Evolutionary conservation across 2,797 vertebrate genomes (phyloP).

Genomic region (Zenarchopterus dispar): DNA sequence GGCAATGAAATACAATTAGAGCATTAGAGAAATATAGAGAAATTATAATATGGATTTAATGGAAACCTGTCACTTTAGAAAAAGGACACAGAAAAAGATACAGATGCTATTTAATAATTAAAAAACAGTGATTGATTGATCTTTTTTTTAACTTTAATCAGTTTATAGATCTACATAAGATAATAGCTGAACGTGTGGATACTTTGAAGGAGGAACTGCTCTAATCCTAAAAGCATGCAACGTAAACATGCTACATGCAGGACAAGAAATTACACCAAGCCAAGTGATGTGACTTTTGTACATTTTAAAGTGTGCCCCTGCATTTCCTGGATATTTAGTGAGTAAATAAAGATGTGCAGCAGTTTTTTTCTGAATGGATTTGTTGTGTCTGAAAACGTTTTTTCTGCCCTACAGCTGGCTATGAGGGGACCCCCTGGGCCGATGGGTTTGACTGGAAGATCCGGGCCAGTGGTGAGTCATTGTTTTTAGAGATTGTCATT

Average conservation of each 20-base stretch:
- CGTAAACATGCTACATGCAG: too few relatives aligned
- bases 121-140: not conserved
- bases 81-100: not conserved
- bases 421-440: slow-evolving; percentile 95
- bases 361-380: slow-evolving; percentile 21
- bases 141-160: not conserved
- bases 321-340: not conserved
- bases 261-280: not conserved
- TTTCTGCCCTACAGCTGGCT: slow-evolving; percentile 86
- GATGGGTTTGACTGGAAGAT: slow-evolving; percentile 97
- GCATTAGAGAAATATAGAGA: too few relatives aligned
- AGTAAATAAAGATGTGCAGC: not conserved
- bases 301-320: not conserved
- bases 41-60: too few relatives aligned
- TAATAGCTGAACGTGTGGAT: not conserved
- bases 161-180: not conserved
- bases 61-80: too few relatives aligned
- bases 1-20: too few relatives aligned
- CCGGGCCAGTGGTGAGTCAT: slow-evolving; percentile 95
- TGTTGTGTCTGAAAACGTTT: slow-evolving; percentile 9
- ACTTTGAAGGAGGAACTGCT: too few relatives aligned
- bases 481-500: not conserved
- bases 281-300: not conserved
- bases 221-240: too few relatives aligned
- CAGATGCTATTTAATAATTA: not conserved